Evolutionary conservation across 1,140 invertebrate species (phyloP), one percentile per base, ranked within the genome.

Genomic region (Augochlora pura): DNA sequence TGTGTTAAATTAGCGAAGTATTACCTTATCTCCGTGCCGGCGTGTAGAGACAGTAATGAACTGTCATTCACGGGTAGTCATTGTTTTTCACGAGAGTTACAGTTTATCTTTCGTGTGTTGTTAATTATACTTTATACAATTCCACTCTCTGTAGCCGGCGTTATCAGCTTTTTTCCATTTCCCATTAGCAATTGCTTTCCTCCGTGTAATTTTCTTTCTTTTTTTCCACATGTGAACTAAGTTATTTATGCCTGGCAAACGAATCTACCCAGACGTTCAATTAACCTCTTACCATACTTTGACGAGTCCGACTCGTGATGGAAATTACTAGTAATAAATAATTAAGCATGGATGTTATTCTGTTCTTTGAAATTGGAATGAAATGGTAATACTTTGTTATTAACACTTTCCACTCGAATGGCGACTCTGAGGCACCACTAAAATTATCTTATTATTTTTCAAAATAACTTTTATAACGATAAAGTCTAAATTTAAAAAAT

Each of bases 71-170:
- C 66, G 64, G 18, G 14, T 32, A 23, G 68, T 49, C 64, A 10
- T 54, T 68, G 60, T 52, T 83, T 68, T 60, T 83, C 62, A 73
- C 73, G 67, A 23, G 39, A 60, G 46, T 67, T 54, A 38, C 42
- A 39, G n/a, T 68, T 83, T 83, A 84, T 71, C 73, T 83, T 63
- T 23, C 46, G 21, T n/a, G 23, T 27, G 57, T 83, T 63, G 59
- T 78, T 77, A 82, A 83, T 83, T 66, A 67, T 49, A n/a, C 52
- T 83, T 82, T 77, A 54, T 77, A 83, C 23, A 77, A 77, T 82
- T 74, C 23, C 42, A 64, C 63, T 57, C 54, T 42, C 46, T 74
- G 18, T 54, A 16, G 10, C 38, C 18, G 23, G 2, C 16, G 0
- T 75, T 67, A 67, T 75, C 72, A 38, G 25, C 5, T 3, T 1